phyloP scores from a whole-genome alignment of 2,888 invertebrate genomes.

The Drosophila neonasuta region DNA sequence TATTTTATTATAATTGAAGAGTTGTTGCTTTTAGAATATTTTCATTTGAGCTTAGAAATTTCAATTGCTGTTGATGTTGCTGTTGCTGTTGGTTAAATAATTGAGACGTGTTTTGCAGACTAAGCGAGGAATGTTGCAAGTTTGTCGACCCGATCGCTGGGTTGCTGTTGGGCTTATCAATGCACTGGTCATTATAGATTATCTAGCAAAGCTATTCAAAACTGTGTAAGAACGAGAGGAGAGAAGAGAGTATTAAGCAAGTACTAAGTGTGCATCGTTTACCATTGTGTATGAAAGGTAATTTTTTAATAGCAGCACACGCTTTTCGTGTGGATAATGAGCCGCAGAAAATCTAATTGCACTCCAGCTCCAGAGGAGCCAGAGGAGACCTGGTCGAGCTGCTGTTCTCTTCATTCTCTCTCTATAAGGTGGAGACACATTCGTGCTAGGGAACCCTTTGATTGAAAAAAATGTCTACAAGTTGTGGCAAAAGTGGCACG shows the following conservation, averaged over 20 bases:
- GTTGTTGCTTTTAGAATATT: background rate
- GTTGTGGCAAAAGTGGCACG: constrained; percentile 36
- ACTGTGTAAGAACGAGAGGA: background rate
- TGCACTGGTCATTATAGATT: constrained; percentile 24
- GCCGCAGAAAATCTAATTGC: constrained; percentile 57
- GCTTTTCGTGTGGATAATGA: constrained; percentile 56
- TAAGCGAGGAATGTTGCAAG: background rate
- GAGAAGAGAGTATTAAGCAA: constrained; percentile 3
- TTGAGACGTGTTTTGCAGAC: constrained; percentile 1
- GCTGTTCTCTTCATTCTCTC: background rate
- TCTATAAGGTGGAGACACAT: constrained; percentile 30
- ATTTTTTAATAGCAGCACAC: constrained; percentile 44
- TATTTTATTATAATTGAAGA: background rate
- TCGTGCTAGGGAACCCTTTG: constrained; percentile 51
- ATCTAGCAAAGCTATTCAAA: constrained; percentile 18
- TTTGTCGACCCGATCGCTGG: constrained; percentile 5
- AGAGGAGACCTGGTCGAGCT: background rate
- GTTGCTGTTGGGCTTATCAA: constrained; percentile 6
- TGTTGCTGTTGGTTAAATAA: constrained; percentile 1
- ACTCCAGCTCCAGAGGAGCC: constrained; percentile 6
- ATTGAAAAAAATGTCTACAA: constrained; percentile 46
- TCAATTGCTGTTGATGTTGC: background rate
- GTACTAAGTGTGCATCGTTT: constrained; percentile 36
- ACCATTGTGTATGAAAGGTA: constrained; percentile 33
- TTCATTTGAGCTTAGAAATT: background rate